Evolutionary conservation across 2,113 vertebrate species (phyloP).

Genomic region (Chionis minor): DNA sequence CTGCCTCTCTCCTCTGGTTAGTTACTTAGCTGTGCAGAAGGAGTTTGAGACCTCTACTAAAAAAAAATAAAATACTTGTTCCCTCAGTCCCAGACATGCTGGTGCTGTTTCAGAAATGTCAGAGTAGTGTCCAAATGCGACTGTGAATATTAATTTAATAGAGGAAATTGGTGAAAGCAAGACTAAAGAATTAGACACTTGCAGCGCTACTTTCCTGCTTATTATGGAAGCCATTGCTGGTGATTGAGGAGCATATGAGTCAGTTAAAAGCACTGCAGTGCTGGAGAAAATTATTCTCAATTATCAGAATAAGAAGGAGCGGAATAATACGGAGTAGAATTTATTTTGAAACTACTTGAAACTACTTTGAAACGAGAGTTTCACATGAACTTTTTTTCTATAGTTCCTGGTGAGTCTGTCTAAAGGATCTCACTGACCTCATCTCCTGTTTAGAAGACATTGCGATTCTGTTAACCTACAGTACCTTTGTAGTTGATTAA

Average conservation of each 20-base stretch:
- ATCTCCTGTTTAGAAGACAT: background rate
- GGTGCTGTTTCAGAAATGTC: background rate
- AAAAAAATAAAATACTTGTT: background rate
- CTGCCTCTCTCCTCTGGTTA: background rate
- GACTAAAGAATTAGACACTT: background rate
- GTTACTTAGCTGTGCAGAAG: background rate
- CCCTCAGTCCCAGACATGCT: background rate
- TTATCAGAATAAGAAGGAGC: conserved; percentile 16
- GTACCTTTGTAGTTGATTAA: background rate
- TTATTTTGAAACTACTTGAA: conserved; percentile 13
- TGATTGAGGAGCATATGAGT: conserved; percentile 28
- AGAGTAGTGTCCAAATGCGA: background rate
- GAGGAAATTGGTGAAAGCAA: background rate
- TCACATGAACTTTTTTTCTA: background rate
- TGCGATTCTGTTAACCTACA: background rate
- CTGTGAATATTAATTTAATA: conserved; percentile 10
- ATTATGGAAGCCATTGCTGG: background rate
- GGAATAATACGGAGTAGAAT: background rate
- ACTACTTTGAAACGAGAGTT: background rate
- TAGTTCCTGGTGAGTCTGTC: background rate
- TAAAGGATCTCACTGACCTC: background rate
- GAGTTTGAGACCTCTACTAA: background rate
- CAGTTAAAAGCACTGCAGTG: conserved; percentile 37
- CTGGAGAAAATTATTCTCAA: conserved; percentile 28
- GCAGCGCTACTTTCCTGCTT: background rate